phyloP scores from a whole-genome alignment of 2,113 vertebrate species.

The Hiodon alosoides region DNA sequence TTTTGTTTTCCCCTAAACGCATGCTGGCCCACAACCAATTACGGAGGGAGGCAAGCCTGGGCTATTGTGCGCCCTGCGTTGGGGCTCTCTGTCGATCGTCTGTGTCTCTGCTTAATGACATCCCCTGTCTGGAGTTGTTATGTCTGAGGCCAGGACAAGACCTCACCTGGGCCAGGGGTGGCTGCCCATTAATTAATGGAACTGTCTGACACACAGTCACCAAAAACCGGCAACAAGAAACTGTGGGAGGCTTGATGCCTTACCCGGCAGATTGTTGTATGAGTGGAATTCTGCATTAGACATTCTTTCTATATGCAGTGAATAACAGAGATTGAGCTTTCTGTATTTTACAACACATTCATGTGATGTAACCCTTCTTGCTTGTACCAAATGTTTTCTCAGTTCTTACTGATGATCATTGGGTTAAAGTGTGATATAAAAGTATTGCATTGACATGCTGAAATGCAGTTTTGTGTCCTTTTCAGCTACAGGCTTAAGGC shows the following conservation, averaged over 20 bases:
- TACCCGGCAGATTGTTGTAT: background rate
- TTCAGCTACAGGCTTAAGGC: background rate
- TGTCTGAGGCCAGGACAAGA: conserved; percentile 3
- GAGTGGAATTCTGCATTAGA: background rate
- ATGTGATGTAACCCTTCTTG: background rate
- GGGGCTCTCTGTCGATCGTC: conserved; percentile 6
- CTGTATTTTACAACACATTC: background rate
- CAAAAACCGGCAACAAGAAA: background rate
- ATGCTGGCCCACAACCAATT: conserved; percentile 21
- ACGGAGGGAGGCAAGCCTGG: conserved; percentile 6
- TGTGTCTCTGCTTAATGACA: conserved; percentile 6
- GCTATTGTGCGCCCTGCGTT: background rate
- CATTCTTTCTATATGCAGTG: background rate
- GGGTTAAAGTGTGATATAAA: background rate
- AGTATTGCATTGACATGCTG: conserved; percentile 9
- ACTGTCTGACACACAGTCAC: background rate
- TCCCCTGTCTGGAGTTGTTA: conserved; percentile 14
- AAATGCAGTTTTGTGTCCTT: background rate
- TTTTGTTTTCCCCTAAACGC: conserved; percentile 20
- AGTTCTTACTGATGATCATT: background rate
- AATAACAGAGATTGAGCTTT: background rate
- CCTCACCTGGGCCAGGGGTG: conserved; percentile 12
- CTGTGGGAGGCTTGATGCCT: background rate
- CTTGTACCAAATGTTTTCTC: background rate
- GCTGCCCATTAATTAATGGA: conserved; percentile 20